A percentile compares a stretch with the other conserved stretches of the same genome.
Evolutionary conservation across 2,888 invertebrate genomes (phyloP).

Genomic region (Cephus sareptanus): DNA sequence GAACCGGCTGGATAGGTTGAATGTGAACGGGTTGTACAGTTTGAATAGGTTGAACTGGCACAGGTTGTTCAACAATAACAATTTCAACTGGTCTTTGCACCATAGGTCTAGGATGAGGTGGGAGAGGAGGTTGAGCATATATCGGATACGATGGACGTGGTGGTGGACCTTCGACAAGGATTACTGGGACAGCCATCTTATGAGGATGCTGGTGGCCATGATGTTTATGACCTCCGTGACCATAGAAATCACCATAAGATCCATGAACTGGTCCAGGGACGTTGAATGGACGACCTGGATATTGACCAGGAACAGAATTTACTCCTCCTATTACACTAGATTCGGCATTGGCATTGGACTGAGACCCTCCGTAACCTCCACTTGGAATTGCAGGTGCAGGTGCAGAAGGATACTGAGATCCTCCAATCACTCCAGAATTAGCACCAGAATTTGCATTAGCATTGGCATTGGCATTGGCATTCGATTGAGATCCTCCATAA

Average conservation of each 20-base stretch:
- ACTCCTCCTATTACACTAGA: too few relatives aligned
- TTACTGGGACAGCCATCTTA: not conserved
- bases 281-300: too few relatives aligned
- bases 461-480: slow-evolving; percentile 27
- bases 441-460: slow-evolving; percentile 8
- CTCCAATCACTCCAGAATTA: not conserved
- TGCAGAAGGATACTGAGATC: not conserved
- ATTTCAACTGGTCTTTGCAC: not conserved
- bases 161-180: not conserved
- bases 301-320: too few relatives aligned
- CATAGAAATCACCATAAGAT: not conserved
- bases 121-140: not conserved
- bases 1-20: not conserved
- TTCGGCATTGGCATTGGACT: slow-evolving; percentile 23
- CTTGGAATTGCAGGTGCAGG: too few relatives aligned
- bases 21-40: not conserved
- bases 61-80: not conserved
- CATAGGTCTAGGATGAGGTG: not conserved
- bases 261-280: too few relatives aligned
- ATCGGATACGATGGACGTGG: not conserved
- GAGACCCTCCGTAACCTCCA: slow-evolving; percentile 29
- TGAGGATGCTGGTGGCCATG: not conserved
- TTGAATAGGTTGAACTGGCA: not conserved
- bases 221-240: not conserved
- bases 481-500: slow-evolving; percentile 31